Conservation (phyloP, 2,888 invertebrate species). For the Trichogramma evanescens region DNA sequence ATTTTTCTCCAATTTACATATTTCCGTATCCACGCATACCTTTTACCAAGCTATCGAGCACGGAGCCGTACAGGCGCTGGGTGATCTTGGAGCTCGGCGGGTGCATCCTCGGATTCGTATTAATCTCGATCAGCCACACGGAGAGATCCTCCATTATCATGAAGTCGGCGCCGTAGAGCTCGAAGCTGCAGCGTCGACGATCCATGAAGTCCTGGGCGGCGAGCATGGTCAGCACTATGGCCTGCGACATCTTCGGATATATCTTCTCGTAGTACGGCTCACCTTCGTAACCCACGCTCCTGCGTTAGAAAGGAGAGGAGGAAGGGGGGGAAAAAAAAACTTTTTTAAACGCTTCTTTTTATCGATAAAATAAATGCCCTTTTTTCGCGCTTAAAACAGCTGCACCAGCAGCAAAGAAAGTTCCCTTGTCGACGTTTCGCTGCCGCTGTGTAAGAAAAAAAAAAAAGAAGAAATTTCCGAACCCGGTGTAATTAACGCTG, state of each 20-base stretch:
- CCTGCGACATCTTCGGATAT: conserved; percentile 78
- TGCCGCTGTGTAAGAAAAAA: not conserved
- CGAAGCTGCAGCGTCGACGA: conserved; percentile 69
- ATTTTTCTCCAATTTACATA: not conserved
- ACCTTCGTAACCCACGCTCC: conserved; percentile 61
- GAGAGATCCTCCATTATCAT: conserved; percentile 76
- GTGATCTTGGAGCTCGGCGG: conserved; percentile 75
- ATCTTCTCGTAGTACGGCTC: conserved; percentile 55
- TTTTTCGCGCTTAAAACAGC: conserved; percentile 4
- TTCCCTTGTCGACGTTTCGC: no score
- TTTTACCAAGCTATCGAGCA: conserved; percentile 79
- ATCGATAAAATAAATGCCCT: conserved; percentile 3
- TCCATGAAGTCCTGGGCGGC: conserved; percentile 69
- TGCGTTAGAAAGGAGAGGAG: conserved; percentile 9
- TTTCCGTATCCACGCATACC: conserved; percentile 49
- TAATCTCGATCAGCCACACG: conserved; percentile 90
- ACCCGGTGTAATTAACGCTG: not conserved
- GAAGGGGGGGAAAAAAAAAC: not conserved
- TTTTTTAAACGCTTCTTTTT: not conserved
- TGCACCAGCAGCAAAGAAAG: no score
- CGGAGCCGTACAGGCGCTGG: conserved; percentile 71
- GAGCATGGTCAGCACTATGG: conserved; percentile 72
- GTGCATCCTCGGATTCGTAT: conserved; percentile 78
- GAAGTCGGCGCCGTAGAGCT: conserved; percentile 85
- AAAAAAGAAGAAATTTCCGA: not conserved